Conservation (phyloP, 2,888 invertebrate species). For the Melanostoma scalare region DNA sequence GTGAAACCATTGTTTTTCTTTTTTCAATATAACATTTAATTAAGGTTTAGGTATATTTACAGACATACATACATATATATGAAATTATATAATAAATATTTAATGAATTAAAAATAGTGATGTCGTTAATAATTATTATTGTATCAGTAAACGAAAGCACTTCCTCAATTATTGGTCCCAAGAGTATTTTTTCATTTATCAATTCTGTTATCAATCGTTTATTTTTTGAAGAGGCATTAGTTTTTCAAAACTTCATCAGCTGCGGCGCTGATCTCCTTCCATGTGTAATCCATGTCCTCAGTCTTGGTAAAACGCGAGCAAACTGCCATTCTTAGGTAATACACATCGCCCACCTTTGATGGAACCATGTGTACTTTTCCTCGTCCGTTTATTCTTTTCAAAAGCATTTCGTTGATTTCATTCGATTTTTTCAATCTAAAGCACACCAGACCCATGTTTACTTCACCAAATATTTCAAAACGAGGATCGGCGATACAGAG, state of each 20-base stretch:
- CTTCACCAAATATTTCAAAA: slow-evolving; percentile 95
- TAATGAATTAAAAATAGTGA: slow-evolving; percentile 34
- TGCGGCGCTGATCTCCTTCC: slow-evolving; percentile 91
- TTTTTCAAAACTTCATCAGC: slow-evolving; percentile 87
- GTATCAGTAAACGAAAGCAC: slow-evolving; percentile 10
- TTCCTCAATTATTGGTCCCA: slow-evolving; percentile 18
- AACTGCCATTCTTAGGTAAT: slow-evolving; percentile 94
- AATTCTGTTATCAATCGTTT: neutral
- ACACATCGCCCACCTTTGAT: slow-evolving; percentile 91
- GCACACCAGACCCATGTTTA: slow-evolving; percentile 97
- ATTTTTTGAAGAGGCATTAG: slow-evolving; percentile 61
- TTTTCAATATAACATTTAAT: neutral
- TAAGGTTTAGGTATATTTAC: too few species aligned
- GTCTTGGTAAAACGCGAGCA: slow-evolving; percentile 93
- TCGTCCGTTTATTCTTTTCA: slow-evolving; percentile 93
- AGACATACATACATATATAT: neutral
- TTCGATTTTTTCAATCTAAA: slow-evolving; percentile 95
- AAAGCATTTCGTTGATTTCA: slow-evolving; percentile 90
- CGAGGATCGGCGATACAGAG: slow-evolving; percentile 89
- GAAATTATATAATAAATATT: slow-evolving; percentile 42
- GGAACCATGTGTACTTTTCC: slow-evolving; percentile 97
- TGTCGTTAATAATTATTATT: slow-evolving; percentile 11
- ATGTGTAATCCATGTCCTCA: slow-evolving; percentile 91
- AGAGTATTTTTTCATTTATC: slow-evolving; percentile 4
- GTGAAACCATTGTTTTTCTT: neutral